Conservation (phyloP, 2,113 vertebrate species). For the Pseudopipra pipra region DNA sequence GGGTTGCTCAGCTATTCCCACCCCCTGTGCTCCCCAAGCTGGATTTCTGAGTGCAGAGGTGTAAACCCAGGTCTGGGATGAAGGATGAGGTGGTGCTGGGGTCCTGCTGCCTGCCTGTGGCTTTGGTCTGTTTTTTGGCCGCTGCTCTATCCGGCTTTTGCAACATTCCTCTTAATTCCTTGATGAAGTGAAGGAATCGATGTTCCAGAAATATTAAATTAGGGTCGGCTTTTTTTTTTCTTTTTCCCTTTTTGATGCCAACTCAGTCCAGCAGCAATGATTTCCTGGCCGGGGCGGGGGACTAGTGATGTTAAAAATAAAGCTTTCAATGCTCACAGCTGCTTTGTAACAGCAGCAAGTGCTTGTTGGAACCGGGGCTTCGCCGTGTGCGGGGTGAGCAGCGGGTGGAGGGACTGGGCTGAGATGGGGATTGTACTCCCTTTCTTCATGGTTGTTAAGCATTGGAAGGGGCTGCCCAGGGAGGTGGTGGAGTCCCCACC, state of each 20-base stretch:
- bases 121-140: not conserved
- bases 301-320: not conserved
- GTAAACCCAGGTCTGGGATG: not conserved
- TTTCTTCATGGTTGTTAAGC: not conserved
- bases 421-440: accelerated
- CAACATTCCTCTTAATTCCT: not conserved
- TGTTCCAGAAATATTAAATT: conserved; percentile 52
- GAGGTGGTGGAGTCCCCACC: not conserved
- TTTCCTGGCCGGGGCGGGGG: not conserved
- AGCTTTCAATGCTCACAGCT: not conserved
- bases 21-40: not conserved
- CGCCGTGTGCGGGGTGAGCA: accelerated
- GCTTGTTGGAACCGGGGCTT: not conserved
- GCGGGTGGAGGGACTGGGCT: not conserved
- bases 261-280: not conserved
- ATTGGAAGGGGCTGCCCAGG: not conserved
- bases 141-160: not conserved
- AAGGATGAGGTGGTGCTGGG: not conserved
- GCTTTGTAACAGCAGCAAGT: not conserved
- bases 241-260: not conserved
- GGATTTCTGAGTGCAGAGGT: not conserved
- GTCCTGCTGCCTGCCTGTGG: not conserved
- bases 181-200: conserved; percentile 28
- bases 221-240: not conserved
- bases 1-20: not conserved